Conservation (phyloP, 2,797 vertebrate species). For the Leontocebus nigricollis region DNA sequence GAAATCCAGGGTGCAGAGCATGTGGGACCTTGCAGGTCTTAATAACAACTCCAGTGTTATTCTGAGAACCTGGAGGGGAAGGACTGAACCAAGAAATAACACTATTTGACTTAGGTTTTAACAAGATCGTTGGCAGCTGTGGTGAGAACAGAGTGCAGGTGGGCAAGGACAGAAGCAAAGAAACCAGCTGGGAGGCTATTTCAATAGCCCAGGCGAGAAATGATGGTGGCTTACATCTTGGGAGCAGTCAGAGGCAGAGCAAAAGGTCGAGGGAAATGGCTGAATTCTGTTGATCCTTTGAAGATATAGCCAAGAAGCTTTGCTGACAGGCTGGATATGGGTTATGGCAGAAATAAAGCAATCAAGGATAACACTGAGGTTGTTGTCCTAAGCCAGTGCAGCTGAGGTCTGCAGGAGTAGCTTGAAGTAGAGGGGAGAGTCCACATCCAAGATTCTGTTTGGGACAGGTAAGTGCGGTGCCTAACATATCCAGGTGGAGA, state of each 20-base stretch:
- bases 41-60: background rate
- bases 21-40: background rate
- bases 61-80: background rate
- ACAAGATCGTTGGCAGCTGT: background rate
- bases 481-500: background rate
- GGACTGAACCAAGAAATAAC: background rate
- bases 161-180: background rate
- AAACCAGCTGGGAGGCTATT: background rate
- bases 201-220: background rate
- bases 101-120: background rate
- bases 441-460: background rate
- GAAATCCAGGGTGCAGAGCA: background rate
- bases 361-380: background rate
- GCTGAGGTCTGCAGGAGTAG: background rate
- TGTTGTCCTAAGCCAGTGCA: background rate
- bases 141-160: background rate
- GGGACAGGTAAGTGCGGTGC: background rate
- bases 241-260: background rate
- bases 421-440: background rate
- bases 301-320: constrained; percentile 8
- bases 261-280: background rate
- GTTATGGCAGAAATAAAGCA: background rate
- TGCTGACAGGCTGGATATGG: background rate
- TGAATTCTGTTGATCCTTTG: background rate
- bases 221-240: background rate